Evolutionary conservation across 1,140 invertebrate genomes (phyloP), one percentile per base, ranked within the genome.

Genomic region (Medauroidea extradentata): DNA sequence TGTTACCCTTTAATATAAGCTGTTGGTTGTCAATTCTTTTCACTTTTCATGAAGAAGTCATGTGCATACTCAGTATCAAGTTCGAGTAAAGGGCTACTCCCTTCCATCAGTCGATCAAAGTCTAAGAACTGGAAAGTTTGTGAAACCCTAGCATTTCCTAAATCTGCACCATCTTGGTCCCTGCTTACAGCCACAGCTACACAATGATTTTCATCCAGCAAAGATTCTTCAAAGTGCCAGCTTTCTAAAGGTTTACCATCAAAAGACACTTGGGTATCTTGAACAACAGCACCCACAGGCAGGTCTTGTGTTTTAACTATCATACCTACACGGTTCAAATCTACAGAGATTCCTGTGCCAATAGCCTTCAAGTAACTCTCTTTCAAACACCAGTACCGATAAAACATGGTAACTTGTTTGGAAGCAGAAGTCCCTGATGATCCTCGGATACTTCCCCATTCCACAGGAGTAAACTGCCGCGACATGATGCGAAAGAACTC

Each of bases 311-410:
- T 79, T 53, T 79, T 77, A 23, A 91, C 77, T 60, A 78, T 69
- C 74, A 97, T 98, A 73, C 83, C 83, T 21, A 34, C 29, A 34
- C 85, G 79, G 62, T 82, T 73, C 19, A 98, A 77, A 67, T 91
- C 83, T 63, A 90, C 79, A 1, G 85, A 86, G 42, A 98, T 86
- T 23, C 95, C 95, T 16, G 87, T 76, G 19, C 94, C 94, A 48
- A 88, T 79, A 57, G 94, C 93, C 79, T 98, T 98, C 0, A 94
- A 87, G 72, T 94, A 94, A 73, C 91, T 91, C 73, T 98, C 96
- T 78, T 98, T 98, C 16, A 98, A 76, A 63, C 90, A 89, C 95
- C 95, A 98, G 69, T 90, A 80, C 57, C 95, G 81, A 72, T 87
- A 94, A 73, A 96, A 97, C 64, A 83, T 86, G 7, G 75, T 73